Conservation (phyloP, 2,888 invertebrate species). For the Cotesia congregata region DNA sequence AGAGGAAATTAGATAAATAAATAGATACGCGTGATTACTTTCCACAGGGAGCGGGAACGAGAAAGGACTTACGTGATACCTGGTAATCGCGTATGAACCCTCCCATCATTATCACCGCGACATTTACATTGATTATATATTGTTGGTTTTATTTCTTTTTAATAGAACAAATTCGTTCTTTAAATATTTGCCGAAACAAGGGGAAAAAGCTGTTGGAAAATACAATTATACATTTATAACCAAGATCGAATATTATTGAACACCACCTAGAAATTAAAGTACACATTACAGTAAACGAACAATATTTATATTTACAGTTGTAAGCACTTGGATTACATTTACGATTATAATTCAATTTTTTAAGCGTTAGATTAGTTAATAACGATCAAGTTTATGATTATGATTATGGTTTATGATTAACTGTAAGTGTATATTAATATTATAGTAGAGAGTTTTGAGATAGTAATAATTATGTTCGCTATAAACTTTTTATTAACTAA, state of each 20-base stretch:
- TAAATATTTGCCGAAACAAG: slow-evolving; percentile 48
- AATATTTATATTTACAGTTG: neutral
- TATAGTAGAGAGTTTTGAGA: too few species aligned
- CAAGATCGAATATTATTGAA: slow-evolving; percentile 53
- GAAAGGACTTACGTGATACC: slow-evolving; percentile 68
- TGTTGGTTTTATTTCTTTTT: slow-evolving; percentile 35
- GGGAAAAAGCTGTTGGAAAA: slow-evolving; percentile 49
- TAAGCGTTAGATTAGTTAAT: neutral
- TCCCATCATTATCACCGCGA: slow-evolving; percentile 64
- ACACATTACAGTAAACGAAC: slow-evolving; percentile 61
- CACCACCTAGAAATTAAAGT: slow-evolving; percentile 69
- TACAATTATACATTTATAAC: slow-evolving; percentile 57
- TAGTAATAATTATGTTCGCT: too few species aligned
- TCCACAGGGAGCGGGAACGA: slow-evolving; percentile 65
- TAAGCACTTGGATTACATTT: neutral
- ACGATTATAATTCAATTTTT: neutral
- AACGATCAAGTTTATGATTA: too few species aligned
- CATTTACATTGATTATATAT: slow-evolving; percentile 29
- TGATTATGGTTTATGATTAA: too few species aligned
- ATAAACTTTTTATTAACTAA: too few species aligned
- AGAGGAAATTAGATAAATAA: neutral
- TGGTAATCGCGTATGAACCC: slow-evolving; percentile 69
- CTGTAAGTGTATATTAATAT: too few species aligned
- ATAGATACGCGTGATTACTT: slow-evolving; percentile 37
- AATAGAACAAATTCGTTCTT: slow-evolving; percentile 26